Evolutionary conservation across 1,140 invertebrate genomes (phyloP).

Genomic region (Dreissena rostriformis): DNA sequence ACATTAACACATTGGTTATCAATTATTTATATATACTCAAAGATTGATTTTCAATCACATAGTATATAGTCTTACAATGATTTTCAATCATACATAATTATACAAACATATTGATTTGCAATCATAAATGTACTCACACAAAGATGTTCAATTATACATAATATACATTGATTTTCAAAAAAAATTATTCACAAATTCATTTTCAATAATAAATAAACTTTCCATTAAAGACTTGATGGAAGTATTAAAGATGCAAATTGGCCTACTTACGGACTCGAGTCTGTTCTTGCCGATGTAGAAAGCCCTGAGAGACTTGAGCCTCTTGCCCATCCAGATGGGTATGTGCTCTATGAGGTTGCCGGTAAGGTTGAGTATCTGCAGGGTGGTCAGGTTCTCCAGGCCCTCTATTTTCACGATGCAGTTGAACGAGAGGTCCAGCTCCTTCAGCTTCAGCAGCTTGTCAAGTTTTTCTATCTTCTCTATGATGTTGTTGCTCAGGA

Average conservation of each 20-base stretch:
- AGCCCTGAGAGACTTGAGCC: conserved; percentile 72
- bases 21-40: no score
- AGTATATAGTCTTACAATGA: no score
- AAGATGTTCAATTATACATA: no score
- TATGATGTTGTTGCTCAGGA: conserved; percentile 77
- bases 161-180: no score
- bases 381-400: conserved; percentile 71
- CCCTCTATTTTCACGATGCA: conserved; percentile 76
- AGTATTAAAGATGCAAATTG: no score
- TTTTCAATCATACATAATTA: no score
- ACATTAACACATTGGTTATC: no score
- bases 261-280: conserved; percentile 72
- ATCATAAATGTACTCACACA: neutral
- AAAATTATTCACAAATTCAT: no score
- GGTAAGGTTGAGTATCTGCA: conserved; percentile 76
- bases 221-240: no score
- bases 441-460: conserved; percentile 72
- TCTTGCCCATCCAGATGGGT: conserved; percentile 76
- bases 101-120: no score
- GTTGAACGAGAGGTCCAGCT: conserved; percentile 77
- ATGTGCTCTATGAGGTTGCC: conserved; percentile 77
- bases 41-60: no score
- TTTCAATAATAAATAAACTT: no score
- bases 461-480: conserved; percentile 79
- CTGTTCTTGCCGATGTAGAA: conserved; percentile 77